Evolutionary conservation across 2,888 invertebrate genomes (phyloP), one percentile per base, ranked within the genome.

Genomic region (Branchinecta sandiegonensis): DNA sequence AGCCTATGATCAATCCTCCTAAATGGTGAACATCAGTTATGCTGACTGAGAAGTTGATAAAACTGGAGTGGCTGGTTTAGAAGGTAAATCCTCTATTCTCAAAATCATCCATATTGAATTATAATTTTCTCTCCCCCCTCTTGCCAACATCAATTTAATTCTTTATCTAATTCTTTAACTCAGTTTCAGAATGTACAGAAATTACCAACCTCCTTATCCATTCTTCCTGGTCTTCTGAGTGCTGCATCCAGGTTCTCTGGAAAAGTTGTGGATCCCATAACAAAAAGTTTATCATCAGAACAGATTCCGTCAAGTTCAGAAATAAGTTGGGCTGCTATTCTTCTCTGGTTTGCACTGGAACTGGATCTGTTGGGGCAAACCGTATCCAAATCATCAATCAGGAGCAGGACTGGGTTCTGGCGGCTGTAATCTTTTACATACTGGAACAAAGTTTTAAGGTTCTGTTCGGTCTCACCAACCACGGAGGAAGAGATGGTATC

Each of bases 211-310:
- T 56, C 63, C 23, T 56, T 56, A 23, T 56, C 63, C 23, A 56
- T n/a, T 56, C 63, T 56, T 56, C 63, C 63, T 17, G n/a, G 63
- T 23, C 63, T 56, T 56, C 63, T 56, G 63, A 56, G 63, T 10
- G 23, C n/a, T 17, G 63, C 14, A n/a, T 56, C 63, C n/a, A 56
- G n/a, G 23, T 9, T 23, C 23, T 23, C 63, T 17, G 63, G 63
- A 1, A 17, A 56, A n/a, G n/a, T 11, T 17, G 63, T 17, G n/a
- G 63, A 56, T 23, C 63, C 63, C n/a, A 56, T 56, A 56, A 56
- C 63, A 56, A 56, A 56, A 56, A 56, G 11, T 56, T 23, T 11
- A 56, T 56, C 63, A 17, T 56, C 63, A 17, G 23, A 9, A 9
- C 23, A 9, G n/a, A 56, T 56, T 17, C 14, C n/a, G 10, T 56